phyloP scores from a whole-genome alignment of 2,797 vertebrate genomes.

The Pelodytes ibericus region DNA sequence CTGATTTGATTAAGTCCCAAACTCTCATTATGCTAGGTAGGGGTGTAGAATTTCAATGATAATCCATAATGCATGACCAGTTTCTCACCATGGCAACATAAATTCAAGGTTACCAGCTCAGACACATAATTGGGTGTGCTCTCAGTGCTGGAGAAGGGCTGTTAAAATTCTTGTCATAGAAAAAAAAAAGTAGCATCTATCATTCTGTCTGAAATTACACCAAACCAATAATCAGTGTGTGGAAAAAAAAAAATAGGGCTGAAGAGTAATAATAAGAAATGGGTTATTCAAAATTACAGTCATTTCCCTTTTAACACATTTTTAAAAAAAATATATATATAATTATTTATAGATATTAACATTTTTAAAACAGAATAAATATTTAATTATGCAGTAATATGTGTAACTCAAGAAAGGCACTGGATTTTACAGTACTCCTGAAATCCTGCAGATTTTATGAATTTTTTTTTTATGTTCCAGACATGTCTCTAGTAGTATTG shows the following conservation, averaged over 20 bases:
- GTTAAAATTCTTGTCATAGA: conserved; percentile 99
- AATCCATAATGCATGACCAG: conserved; percentile 99
- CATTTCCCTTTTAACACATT: not conserved
- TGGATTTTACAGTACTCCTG: not conserved
- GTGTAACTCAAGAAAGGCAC: no score
- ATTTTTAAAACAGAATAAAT: not conserved
- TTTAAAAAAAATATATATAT: not conserved
- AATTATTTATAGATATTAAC: not conserved
- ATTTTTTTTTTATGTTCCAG: not conserved
- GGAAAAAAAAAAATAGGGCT: no score
- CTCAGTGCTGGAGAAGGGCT: conserved; percentile 94
- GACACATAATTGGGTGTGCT: conserved; percentile 99
- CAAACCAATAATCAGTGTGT: conserved; percentile 95
- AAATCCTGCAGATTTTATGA: not conserved
- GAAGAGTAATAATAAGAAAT: conserved; percentile 72
- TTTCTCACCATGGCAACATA: conserved; percentile 99
- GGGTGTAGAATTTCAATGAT: conserved; percentile 99
- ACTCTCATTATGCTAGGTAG: conserved; percentile 99
- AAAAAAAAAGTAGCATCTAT: conserved; percentile 97
- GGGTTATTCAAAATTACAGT: conserved; percentile 52
- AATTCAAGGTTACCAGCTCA: conserved; percentile 99
- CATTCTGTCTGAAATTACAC: conserved; percentile 92
- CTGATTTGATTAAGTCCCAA: conserved; percentile 99
- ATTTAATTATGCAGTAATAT: not conserved
- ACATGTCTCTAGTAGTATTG: not conserved